Evolutionary conservation across 2,888 invertebrate genomes (phyloP).

Genomic region (Catocala fraxini): DNA sequence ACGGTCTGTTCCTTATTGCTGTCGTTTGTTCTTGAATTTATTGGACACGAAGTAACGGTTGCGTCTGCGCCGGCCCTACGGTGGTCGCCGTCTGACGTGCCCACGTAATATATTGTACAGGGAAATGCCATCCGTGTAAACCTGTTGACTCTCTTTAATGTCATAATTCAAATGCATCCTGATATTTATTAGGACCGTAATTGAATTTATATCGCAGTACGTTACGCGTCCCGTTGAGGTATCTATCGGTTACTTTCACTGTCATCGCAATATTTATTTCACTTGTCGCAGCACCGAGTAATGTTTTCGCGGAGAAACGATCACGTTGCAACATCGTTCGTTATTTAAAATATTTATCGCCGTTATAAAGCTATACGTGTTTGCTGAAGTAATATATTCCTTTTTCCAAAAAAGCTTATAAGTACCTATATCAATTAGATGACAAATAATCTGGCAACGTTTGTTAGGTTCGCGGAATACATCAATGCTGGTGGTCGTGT

Average conservation of each 20-base stretch:
- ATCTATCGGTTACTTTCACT: conserved; percentile 51
- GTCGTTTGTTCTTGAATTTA: conserved; percentile 83
- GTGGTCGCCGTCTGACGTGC: conserved; percentile 60
- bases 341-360: conserved; percentile 31
- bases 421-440: conserved; percentile 47
- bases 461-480: conserved; percentile 52
- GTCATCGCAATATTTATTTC: conserved; percentile 48
- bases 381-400: conserved; percentile 30
- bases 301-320: conserved; percentile 28
- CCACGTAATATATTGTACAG: conserved; percentile 68
- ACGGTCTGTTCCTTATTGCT: conserved; percentile 75
- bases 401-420: conserved; percentile 42
- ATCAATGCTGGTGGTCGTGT: conserved; percentile 55
- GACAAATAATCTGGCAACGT: conserved; percentile 53
- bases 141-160: conserved; percentile 71
- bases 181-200: conserved; percentile 58
- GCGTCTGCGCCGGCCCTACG: conserved; percentile 61
- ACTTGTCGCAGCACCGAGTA: conserved; percentile 25
- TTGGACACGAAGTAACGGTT: conserved; percentile 83
- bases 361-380: conserved; percentile 23
- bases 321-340: conserved; percentile 22
- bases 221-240: conserved; percentile 35
- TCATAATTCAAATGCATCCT: conserved; percentile 65
- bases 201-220: conserved; percentile 58
- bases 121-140: conserved; percentile 69